phyloP scores from a whole-genome alignment of 1,140 invertebrate genomes.

The Heliconius congener region DNA sequence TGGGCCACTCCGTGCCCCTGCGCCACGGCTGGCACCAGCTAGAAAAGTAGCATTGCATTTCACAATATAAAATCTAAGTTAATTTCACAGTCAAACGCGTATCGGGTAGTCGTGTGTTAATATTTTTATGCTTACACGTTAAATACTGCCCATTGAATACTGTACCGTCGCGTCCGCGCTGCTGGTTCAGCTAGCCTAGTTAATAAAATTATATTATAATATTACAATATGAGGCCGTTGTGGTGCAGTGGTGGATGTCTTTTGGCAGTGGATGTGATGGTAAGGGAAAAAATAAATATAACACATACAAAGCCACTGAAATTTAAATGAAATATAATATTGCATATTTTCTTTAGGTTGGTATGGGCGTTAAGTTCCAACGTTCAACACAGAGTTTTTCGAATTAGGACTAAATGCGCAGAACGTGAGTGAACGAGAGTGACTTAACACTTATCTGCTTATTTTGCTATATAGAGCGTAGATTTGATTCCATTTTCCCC shows the following conservation, averaged over 20 bases:
- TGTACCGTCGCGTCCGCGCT: constrained; percentile 4
- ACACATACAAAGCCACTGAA: no score
- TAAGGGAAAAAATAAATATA: neutral
- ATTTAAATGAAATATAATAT: no score
- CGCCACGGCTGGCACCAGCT: no score
- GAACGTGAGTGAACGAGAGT: neutral
- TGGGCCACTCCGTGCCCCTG: no score
- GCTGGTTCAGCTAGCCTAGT: neutral
- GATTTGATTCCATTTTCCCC: no score
- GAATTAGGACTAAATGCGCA: neutral
- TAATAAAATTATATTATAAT: neutral
- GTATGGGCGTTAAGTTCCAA: neutral
- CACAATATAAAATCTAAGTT: neutral
- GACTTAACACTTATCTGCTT: neutral
- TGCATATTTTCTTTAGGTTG: neutral
- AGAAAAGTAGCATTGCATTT: neutral
- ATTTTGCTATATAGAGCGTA: no score
- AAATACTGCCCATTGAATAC: constrained; percentile 10
- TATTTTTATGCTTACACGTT: constrained; percentile 16
- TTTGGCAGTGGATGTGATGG: neutral
- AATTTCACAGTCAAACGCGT: constrained; percentile 11
- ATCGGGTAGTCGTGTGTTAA: neutral
- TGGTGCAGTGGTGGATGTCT: no score
- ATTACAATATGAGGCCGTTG: neutral
- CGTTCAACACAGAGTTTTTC: neutral